These are phyloP conservation scores for Sminthurinus signatus DNA, from an alignment of 1,140 invertebrate genomes.

Conservation along the genomic window DNA sequence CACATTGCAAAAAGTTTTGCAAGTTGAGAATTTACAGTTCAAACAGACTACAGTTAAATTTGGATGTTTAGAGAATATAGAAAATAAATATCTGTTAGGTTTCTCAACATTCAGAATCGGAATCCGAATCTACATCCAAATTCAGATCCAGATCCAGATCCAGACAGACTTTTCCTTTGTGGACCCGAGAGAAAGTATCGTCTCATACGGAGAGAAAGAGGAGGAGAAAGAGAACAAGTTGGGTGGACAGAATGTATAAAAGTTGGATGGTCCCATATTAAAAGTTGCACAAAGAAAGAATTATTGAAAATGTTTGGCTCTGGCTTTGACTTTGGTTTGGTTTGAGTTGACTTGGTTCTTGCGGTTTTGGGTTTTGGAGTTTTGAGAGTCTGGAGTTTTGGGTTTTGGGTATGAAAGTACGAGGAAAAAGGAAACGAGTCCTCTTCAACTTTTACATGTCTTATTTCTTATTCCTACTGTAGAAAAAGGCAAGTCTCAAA, in stretches of 20 bases:
- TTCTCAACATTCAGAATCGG: not conserved
- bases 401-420: no score
- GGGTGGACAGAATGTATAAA: conserved; percentile 1
- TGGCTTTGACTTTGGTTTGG: no score
- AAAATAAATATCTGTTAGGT: conserved; percentile 3
- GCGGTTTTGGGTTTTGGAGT: not conserved
- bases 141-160: no score
- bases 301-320: conserved; percentile 17
- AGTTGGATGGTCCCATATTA: conserved; percentile 11
- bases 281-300: conserved; percentile 9
- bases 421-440: no score
- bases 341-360: no score
- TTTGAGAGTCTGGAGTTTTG: no score
- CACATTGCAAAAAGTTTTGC: no score
- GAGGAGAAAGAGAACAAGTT: not conserved
- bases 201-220: conserved; percentile 5
- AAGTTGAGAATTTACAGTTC: no score
- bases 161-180: not conserved
- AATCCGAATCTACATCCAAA: no score
- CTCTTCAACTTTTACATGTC: no score
- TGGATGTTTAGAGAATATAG: not conserved
- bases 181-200: not conserved
- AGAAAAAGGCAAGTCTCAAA: no score
- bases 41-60: not conserved
- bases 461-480: no score